Evolutionary conservation across 2,797 vertebrate genomes (phyloP).

Genomic region (Tinamus major): DNA sequence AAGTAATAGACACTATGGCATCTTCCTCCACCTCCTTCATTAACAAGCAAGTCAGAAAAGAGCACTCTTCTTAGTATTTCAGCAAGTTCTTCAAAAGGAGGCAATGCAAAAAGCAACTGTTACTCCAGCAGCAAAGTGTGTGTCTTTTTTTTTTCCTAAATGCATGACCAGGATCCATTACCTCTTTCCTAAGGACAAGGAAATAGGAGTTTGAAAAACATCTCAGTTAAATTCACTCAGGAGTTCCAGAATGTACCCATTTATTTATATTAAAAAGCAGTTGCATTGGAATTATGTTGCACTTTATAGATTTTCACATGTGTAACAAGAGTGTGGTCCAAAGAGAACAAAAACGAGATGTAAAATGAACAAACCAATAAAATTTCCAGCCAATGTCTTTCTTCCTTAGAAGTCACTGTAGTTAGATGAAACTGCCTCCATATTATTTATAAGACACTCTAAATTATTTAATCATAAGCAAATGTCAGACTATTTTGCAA

Average conservation of each 20-base stretch:
- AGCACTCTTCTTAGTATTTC: background rate
- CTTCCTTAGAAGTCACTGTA: background rate
- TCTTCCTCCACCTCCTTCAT: slow-evolving; percentile 48
- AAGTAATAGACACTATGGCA: background rate
- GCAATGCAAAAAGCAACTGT: background rate
- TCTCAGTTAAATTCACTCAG: background rate
- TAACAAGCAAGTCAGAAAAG: slow-evolving; percentile 31
- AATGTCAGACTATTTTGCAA: slow-evolving; percentile 54
- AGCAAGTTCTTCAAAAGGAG: background rate
- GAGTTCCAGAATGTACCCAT: background rate
- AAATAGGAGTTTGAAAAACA: background rate
- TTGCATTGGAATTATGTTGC: background rate
- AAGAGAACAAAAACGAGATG: background rate
- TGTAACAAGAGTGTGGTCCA: background rate
- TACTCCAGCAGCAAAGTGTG: background rate
- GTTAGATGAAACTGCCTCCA: background rate
- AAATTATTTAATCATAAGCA: slow-evolving; percentile 40
- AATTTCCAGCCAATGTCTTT: background rate
- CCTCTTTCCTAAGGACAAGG: background rate
- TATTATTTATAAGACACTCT: background rate
- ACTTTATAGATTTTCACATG: slow-evolving; percentile 11
- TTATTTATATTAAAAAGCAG: slow-evolving; percentile 7
- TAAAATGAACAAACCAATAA: background rate
- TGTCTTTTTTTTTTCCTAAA: background rate
- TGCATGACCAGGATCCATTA: background rate